Conservation (phyloP, 2,797 vertebrate genomes). For the Numenius phaeopus region DNA sequence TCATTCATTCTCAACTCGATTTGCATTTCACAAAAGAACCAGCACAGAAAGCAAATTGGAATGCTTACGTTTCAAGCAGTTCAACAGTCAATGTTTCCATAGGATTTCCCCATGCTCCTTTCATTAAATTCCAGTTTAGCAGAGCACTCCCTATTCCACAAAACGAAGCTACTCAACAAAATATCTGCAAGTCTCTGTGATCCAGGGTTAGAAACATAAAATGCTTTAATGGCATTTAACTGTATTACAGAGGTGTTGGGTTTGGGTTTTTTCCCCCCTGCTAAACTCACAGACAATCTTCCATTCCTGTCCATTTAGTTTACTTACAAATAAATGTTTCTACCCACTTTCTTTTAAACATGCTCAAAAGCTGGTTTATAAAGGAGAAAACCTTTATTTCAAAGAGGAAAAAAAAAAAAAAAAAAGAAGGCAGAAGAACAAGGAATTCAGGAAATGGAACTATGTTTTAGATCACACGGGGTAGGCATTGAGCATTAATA, state of each 20-base stretch:
- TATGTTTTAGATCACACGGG: not conserved
- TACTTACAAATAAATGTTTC: not conserved
- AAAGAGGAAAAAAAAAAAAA: not conserved
- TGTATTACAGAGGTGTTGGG: not conserved
- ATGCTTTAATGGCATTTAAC: not conserved
- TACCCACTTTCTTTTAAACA: not conserved
- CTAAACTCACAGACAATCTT: not conserved
- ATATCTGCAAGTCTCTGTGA: not conserved
- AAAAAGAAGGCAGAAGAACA: not conserved
- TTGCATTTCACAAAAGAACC: not conserved
- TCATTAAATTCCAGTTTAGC: not conserved
- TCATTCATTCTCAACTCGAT: conserved; percentile 34
- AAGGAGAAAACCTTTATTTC: not conserved
- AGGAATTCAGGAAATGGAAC: not conserved
- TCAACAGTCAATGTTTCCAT: not conserved
- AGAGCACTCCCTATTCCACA: not conserved
- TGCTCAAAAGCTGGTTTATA: not conserved
- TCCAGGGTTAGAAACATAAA: not conserved
- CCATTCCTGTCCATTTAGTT: not conserved
- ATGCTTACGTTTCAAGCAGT: not conserved
- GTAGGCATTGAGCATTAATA: not conserved
- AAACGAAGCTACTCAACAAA: not conserved
- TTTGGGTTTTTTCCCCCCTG: fast-evolving
- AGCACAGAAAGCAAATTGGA: not conserved
- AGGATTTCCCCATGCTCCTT: not conserved